Base-by-base conservation (phyloP, 2,888 invertebrate genomes). In the Empis livida region DNA sequence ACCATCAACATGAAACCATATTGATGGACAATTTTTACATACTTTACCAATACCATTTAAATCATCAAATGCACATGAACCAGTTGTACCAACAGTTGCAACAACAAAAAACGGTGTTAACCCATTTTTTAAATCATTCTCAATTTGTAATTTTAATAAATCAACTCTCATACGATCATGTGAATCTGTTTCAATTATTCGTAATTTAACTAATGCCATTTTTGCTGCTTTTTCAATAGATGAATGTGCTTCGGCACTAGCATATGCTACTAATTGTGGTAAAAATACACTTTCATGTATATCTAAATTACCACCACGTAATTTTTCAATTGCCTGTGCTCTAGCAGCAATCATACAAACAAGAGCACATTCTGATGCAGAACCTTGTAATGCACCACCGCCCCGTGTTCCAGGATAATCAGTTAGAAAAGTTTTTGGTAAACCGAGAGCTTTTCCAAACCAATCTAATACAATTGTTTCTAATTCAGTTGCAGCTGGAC, bases 1-100 rank as follows among this genome's bases (percentile, higher is more conserved):
- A 1, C 82, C 89, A 64, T 91, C 90, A 3, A 89, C 85, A 64
- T 91, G 91, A 23, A 91, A 72, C 90, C 91, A 92, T n/a, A 84
- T 73, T 45, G 73, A 72, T 0, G 79, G 13, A 64, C 56, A 10
- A 44, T 61, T 68, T 48, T 72, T 73, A 54, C 82, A 79, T 3
- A 89, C 75, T 15, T 82, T 81, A 2, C 90, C 82, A 46, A 92
- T 77, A 68, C 88, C 88, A 1, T 74, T 71, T 10, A 92, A 70
- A 56, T 84, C 82, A 65, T 92, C 91, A 62, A 90, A 90, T 0
- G 89, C 82, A 60, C 87, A 86, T 49, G 82, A 82, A 0, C 84
- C 81, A 0, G 91, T 91, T 2, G 90, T 86, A 1, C 92, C 91
- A 10, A 91, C 70, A 0, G 88, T 90, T 1, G 84, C 78, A 3